These are phyloP conservation scores for Gymnodraco acuticeps DNA, from an alignment of 2,797 vertebrate genomes.

Conservation along the genomic window DNA sequence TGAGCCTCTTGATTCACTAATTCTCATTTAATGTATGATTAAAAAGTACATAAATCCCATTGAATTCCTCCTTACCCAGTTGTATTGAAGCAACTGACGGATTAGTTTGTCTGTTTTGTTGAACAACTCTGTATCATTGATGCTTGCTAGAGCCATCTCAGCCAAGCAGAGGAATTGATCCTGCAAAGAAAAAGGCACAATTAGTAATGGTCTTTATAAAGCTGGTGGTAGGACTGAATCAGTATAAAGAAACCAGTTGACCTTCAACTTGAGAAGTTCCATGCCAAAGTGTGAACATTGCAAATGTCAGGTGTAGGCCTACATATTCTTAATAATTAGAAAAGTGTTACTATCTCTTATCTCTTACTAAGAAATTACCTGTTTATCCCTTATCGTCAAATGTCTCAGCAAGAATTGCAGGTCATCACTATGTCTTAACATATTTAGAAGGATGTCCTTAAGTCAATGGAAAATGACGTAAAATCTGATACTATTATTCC, in stretches of 20 bases:
- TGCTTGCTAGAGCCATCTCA: slow-evolving; percentile 10
- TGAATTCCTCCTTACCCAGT: slow-evolving; percentile 40
- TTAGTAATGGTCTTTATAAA: slow-evolving; percentile 12
- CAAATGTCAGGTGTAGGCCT: too few relatives aligned
- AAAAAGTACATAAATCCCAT: not conserved
- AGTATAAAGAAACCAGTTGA: not conserved
- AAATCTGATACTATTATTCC: not conserved
- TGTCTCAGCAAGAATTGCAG: not conserved
- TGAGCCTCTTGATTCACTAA: not conserved
- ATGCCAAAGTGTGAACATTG: not conserved
- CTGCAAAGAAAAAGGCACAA: slow-evolving; percentile 42
- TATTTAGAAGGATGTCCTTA: not conserved
- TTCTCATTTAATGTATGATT: not conserved
- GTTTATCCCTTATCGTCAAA: not conserved
- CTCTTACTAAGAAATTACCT: slow-evolving; percentile 13
- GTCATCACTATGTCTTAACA: not conserved
- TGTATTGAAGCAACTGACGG: not conserved
- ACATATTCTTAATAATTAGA: not conserved
- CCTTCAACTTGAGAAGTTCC: not conserved
- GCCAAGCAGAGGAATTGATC: not conserved
- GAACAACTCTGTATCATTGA: fast-evolving
- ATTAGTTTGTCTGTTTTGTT: too few relatives aligned
- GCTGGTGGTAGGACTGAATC: not conserved
- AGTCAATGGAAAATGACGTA: not conserved
- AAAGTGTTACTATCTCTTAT: too few relatives aligned